phyloP scores from a whole-genome alignment of 2,797 vertebrate genomes.

The Argyrosomus regius region DNA sequence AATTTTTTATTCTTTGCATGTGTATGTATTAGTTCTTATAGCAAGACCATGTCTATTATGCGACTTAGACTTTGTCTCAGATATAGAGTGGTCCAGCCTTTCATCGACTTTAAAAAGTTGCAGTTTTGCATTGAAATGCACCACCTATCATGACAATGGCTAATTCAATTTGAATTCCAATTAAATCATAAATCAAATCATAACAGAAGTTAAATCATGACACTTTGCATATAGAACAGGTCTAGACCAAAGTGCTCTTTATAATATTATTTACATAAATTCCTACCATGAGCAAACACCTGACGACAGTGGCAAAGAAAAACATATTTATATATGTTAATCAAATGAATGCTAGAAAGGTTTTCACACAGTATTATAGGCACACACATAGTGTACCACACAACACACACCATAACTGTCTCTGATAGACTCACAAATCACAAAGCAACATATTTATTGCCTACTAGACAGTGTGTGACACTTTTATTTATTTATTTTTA shows the following conservation, averaged over 20 bases:
- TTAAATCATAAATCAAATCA: too few relatives aligned
- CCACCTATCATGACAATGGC: too few relatives aligned
- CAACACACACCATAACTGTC: conserved; percentile 20
- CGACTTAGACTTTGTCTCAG: background rate
- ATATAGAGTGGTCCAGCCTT: background rate
- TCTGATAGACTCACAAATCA: conserved; percentile 40
- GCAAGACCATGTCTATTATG: background rate
- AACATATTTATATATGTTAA: too few relatives aligned
- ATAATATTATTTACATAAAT: too few relatives aligned
- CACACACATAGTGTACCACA: conserved; percentile 4
- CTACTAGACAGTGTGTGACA: conserved; percentile 7
- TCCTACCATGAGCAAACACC: too few relatives aligned
- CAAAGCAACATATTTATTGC: conserved; percentile 37
- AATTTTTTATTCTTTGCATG: conserved; percentile 15
- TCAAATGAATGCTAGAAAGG: conserved; percentile 2
- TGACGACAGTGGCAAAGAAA: too few relatives aligned
- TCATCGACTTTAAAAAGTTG: background rate
- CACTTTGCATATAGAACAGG: too few relatives aligned
- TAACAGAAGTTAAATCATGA: too few relatives aligned
- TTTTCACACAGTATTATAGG: conserved; percentile 30
- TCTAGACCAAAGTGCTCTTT: too few relatives aligned
- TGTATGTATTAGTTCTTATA: conserved; percentile 1
- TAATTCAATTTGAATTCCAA: too few relatives aligned
- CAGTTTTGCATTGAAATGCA: background rate
- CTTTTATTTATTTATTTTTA: background rate